Evolutionary conservation across 2,888 invertebrate genomes (phyloP).

Genomic region (Allophyes oxyacanthae): DNA sequence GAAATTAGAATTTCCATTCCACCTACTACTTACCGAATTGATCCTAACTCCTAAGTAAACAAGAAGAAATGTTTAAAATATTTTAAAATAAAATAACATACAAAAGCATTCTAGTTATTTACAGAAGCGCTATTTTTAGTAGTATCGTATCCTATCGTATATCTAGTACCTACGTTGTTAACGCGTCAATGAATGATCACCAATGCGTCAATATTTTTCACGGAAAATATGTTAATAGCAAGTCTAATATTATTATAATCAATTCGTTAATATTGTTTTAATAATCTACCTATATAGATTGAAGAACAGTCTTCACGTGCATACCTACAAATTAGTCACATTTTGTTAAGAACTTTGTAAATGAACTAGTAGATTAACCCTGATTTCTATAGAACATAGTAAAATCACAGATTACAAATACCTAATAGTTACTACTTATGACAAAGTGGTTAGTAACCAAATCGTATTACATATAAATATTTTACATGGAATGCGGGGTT

Average conservation of each 20-base stretch:
- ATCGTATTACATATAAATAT: slow-evolving; percentile 4
- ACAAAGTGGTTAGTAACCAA: neutral
- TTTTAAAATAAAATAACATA: neutral
- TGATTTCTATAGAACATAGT: no score
- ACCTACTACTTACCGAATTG: no score
- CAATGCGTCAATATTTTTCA: slow-evolving; percentile 23
- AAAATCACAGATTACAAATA: no score
- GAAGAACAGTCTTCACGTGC: slow-evolving; percentile 11
- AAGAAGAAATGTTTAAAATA: neutral
- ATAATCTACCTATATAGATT: neutral
- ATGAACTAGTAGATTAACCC: slow-evolving; percentile 2
- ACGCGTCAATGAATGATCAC: slow-evolving; percentile 5
- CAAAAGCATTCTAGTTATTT: neutral
- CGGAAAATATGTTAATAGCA: slow-evolving; percentile 30
- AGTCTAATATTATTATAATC: neutral
- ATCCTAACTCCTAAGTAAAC: no score
- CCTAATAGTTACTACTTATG: no score
- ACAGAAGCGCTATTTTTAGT: neutral
- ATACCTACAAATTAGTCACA: slow-evolving; percentile 6
- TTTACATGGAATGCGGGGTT: slow-evolving; percentile 27
- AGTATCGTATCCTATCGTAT: no score
- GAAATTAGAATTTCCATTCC: no score
- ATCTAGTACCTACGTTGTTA: slow-evolving; percentile 6
- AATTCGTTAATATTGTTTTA: neutral
- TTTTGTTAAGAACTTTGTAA: slow-evolving; percentile 1